Evolutionary conservation across 2,888 invertebrate genomes (phyloP).

Genomic region (Cosmopolites sordidus): DNA sequence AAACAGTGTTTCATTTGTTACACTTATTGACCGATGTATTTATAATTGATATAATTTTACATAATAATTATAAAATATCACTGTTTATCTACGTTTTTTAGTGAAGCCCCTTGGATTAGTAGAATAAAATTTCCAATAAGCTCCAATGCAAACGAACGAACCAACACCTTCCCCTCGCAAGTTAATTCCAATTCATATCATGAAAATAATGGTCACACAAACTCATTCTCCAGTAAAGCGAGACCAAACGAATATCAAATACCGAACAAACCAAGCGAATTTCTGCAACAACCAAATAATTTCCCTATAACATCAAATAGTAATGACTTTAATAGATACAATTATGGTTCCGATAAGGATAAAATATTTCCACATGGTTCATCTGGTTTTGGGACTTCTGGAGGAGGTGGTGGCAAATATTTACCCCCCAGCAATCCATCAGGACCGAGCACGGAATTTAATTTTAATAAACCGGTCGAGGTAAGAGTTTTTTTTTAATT

Average conservation of each 20-base stretch:
- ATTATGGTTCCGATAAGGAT: not conserved
- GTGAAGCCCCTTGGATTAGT: constrained; percentile 44
- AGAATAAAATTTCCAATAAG: constrained; percentile 36
- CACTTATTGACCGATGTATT: no score
- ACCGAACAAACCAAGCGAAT: no score
- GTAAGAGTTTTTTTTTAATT: no score
- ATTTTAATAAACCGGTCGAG: constrained; percentile 30
- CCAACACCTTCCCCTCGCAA: not conserved
- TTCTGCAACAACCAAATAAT: not conserved
- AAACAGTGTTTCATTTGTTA: no score
- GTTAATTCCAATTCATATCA: not conserved
- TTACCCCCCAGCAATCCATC: constrained; percentile 5
- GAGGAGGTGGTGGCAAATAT: not conserved
- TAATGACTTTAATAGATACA: not conserved
- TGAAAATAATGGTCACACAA: no score
- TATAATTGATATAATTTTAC: no score
- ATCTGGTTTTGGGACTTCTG: not conserved
- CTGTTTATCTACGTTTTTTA: no score
- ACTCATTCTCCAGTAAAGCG: no score
- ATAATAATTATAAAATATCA: no score
- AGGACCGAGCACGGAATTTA: constrained; percentile 22
- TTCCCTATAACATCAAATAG: not conserved
- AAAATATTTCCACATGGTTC: not conserved
- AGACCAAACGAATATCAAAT: no score
- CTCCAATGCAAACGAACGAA: constrained; percentile 7